Base-by-base conservation (phyloP, 2,113 vertebrate genomes). In the Neotragus pygmaeus region DNA sequence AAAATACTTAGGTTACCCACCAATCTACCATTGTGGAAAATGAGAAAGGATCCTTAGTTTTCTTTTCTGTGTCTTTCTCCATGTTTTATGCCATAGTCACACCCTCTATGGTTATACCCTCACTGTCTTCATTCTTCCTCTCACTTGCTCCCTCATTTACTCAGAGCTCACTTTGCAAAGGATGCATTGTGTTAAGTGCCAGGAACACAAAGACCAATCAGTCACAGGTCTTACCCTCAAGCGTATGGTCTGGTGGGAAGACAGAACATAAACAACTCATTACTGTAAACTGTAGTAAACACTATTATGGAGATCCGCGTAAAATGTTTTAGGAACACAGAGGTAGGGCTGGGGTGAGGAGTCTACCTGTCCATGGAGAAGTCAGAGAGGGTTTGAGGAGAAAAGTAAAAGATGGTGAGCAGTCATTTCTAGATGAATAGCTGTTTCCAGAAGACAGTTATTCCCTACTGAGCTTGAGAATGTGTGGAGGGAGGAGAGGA, bases 221-320 rank as follows among this genome's bases (percentile, higher is more conserved):
- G 75, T 75, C 16, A 91, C n/a, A 75, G 3, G 66, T 66, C 55
- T 23, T 80, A 30, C 28, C 23, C 47, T 36, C 43, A 73, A 80
- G 73, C 28, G 28, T 78, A 60, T 2, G 1, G 21, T 60, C 30
- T 25, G 17, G 4, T 27, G 55, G 11, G 49, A 7, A 93, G 8
- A 43, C 3, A 13, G 25, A 64, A 51, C 1, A 7, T 3, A 66
- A 47, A 33, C 25, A 39, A 57, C 8, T 16, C 13, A 33, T 25
- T 1, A 36, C 4, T 3, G 12, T 47, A 45, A n/a, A 8, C 4
- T 36, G 11, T 0, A 49, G 1, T 21, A 64, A 83, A 23, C 36
- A 60, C 53, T 82, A 27, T 36, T 39, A 66, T 0, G 10, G 25
- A 62, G 30, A 39, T 6, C 10, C 1, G 15, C 1, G 1, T 21